These are phyloP conservation scores for Squalus acanthias DNA, from an alignment of 2,797 vertebrate species.

Conservation along the genomic window DNA sequence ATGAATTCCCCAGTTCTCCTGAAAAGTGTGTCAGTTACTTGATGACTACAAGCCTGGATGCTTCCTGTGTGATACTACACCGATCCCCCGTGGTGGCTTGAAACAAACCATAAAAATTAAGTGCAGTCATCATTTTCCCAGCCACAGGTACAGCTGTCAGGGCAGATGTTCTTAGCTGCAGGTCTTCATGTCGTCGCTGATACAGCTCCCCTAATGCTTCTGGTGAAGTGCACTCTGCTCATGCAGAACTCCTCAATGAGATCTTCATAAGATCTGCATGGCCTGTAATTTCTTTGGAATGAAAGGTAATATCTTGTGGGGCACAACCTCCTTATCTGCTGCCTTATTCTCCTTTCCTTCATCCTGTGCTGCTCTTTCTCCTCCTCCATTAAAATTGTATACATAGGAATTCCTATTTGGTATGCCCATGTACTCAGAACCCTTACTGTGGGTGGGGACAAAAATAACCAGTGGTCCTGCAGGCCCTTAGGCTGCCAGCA, in stretches of 20 bases:
- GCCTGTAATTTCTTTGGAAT: too few relatives aligned
- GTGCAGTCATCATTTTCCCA: background rate
- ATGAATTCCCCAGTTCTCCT: background rate
- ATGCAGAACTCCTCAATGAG: background rate
- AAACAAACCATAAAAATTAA: background rate
- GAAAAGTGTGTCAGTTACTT: slow-evolving; percentile 1
- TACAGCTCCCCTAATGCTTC: background rate
- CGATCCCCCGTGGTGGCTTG: background rate
- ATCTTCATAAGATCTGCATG: background rate
- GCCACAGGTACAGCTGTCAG: background rate
- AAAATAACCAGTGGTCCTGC: background rate
- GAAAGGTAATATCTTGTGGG: background rate
- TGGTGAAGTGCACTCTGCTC: background rate
- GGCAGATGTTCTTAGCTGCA: slow-evolving; percentile 24
- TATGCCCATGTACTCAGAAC: background rate
- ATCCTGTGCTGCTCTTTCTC: background rate
- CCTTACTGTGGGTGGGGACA: background rate
- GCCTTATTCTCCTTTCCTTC: background rate
- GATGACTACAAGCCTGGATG: background rate
- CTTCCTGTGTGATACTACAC: background rate
- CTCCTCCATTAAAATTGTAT: background rate
- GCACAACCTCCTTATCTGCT: too few relatives aligned
- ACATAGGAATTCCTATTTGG: background rate
- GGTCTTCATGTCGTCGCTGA: background rate
- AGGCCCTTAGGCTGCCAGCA: background rate